Evolutionary conservation across 2,113 vertebrate species (phyloP).

Genomic region (Hystrix cristata): DNA sequence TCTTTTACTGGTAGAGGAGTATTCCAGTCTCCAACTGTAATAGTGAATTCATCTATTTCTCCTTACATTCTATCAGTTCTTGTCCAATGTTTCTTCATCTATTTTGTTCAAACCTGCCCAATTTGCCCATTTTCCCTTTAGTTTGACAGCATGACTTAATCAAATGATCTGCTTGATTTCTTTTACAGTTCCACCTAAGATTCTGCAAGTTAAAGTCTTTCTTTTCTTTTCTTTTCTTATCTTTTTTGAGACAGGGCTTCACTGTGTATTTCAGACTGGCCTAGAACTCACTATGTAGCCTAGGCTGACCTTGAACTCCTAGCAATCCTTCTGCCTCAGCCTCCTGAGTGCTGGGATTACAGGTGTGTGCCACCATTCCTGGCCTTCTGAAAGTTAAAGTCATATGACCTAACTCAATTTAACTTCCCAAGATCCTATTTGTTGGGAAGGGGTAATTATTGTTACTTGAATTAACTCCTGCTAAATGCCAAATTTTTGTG

Average conservation of each 20-base stretch:
- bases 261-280: too few species aligned
- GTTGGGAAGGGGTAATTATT: neutral
- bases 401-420: neutral
- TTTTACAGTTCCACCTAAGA: neutral
- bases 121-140: neutral
- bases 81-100: neutral
- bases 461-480: conserved; percentile 16
- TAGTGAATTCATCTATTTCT: neutral
- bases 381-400: neutral
- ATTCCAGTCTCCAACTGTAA: neutral
- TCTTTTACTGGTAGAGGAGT: neutral
- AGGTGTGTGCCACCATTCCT: too few species aligned
- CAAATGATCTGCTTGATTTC: neutral
- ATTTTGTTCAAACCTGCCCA: neutral
- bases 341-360: too few species aligned
- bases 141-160: neutral
- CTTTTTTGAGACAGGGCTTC: too few species aligned
- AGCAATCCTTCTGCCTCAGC: too few species aligned
- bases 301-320: too few species aligned
- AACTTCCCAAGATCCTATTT: neutral
- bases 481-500: conserved; percentile 15
- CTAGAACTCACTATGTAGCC: too few species aligned
- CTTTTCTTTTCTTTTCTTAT: too few species aligned
- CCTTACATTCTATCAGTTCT: neutral
- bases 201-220: neutral